Evolutionary conservation across 2,888 invertebrate species (phyloP).

Genomic region (Arge pagana): DNA sequence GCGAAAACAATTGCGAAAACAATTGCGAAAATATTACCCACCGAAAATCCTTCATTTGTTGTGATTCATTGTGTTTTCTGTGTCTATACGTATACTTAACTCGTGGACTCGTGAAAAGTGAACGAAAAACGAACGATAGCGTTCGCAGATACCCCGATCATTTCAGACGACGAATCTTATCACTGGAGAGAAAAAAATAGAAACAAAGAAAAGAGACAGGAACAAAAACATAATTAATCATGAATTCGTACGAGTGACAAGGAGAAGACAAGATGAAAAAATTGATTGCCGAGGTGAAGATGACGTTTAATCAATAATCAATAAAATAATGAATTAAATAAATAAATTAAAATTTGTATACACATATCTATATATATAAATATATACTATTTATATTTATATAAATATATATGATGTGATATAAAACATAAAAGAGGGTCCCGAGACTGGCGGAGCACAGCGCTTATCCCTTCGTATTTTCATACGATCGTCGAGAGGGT

Average conservation of each 20-base stretch:
- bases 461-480: conserved; percentile 33
- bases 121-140: no score
- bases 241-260: conserved; percentile 19
- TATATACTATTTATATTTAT: conserved; percentile 31
- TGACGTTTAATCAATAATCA: conserved; percentile 57
- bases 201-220: no score
- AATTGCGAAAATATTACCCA: conserved; percentile 12
- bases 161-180: no score
- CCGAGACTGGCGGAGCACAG: conserved; percentile 52
- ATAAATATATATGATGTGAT: conserved; percentile 49
- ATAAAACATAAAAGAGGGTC: conserved; percentile 57
- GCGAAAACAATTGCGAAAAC: neutral
- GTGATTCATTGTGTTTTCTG: conserved; percentile 11
- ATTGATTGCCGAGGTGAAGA: conserved; percentile 47
- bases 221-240: no score
- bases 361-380: conserved; percentile 33
- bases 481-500: conserved; percentile 5
- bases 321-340: conserved; percentile 58
- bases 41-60: conserved; percentile 21
- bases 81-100: no score
- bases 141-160: no score
- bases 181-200: no score
- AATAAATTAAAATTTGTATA: conserved; percentile 55
- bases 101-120: no score
- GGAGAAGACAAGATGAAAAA: conserved; percentile 31